phyloP scores from a whole-genome alignment of 2,797 vertebrate genomes.

The Eremophila alpestris region DNA sequence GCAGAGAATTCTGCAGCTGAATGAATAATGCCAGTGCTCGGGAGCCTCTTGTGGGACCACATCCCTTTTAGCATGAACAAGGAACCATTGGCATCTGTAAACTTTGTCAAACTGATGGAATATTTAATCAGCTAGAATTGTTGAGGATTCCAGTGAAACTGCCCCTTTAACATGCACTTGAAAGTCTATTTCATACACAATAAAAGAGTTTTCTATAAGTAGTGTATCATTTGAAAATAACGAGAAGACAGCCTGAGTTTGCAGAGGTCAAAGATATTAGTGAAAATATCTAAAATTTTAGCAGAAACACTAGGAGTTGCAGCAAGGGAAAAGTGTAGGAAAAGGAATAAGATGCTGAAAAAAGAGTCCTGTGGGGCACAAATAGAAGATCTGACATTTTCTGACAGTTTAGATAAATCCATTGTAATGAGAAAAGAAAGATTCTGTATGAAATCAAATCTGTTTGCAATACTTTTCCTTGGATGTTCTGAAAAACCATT shows the following conservation, averaged over 20 bases:
- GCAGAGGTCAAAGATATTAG: slow-evolving; percentile 27
- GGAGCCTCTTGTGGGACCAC: neutral
- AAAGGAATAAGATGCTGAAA: neutral
- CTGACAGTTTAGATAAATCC: slow-evolving; percentile 65
- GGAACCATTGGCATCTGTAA: neutral
- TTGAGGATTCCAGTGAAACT: neutral
- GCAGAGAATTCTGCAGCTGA: neutral
- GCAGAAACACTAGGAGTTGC: neutral
- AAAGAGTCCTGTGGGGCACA: slow-evolving; percentile 12
- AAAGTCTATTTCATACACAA: neutral
- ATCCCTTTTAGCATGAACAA: neutral
- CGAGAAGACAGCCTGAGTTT: neutral
- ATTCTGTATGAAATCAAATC: slow-evolving; percentile 56
- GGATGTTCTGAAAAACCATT: slow-evolving; percentile 52
- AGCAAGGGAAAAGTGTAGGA: neutral
- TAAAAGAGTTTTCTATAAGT: neutral
- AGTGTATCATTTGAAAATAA: slow-evolving; percentile 3
- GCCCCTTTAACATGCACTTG: neutral
- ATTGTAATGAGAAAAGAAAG: slow-evolving; percentile 65
- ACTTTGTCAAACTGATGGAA: neutral
- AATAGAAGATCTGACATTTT: slow-evolving; percentile 49
- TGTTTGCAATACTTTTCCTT: slow-evolving; percentile 54
- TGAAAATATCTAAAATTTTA: slow-evolving; percentile 33
- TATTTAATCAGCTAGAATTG: neutral
- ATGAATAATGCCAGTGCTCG: neutral